Percentiles rank a stretch among this genome's conserved stretches.
Conservation (phyloP, 1,140 invertebrate genomes). For the Heliconius nattereri region DNA sequence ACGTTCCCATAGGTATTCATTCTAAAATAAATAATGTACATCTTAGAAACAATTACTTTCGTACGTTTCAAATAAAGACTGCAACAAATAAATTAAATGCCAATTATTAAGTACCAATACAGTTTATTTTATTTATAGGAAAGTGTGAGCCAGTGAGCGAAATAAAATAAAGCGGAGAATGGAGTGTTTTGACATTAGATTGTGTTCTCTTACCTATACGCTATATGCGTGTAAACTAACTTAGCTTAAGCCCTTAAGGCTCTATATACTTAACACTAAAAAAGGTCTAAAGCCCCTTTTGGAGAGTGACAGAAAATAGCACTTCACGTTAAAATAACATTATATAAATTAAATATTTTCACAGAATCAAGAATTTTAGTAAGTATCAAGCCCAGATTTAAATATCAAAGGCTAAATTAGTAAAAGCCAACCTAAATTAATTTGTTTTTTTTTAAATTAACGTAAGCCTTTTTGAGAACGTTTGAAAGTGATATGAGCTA, state of each 20-base stretch:
- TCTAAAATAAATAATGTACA: conserved; percentile 15
- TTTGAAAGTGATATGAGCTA: not conserved
- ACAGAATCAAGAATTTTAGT: conserved; percentile 3
- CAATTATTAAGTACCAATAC: too few species aligned
- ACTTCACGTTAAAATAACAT: not conserved
- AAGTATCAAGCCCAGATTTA: not conserved
- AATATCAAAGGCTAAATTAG: conserved; percentile 6
- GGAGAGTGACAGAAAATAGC: not conserved
- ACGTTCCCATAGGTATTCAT: conserved; percentile 11
- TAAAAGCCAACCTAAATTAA: not conserved
- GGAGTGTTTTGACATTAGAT: too few species aligned
- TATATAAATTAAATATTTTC: not conserved
- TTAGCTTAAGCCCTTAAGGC: not conserved
- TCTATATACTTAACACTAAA: conserved; percentile 2
- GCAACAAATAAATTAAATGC: not conserved
- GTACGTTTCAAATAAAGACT: not conserved
- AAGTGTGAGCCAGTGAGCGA: not conserved
- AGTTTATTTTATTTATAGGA: not conserved
- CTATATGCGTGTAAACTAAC: not conserved
- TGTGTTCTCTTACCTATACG: too few species aligned
- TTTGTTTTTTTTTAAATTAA: conserved; percentile 1
- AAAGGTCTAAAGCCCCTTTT: not conserved
- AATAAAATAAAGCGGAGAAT: too few species aligned
- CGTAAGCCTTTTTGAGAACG: not conserved
- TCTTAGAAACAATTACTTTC: conserved; percentile 32